Base-by-base conservation (phyloP, 2,113 vertebrate species). In the Ctenomys sociabilis region DNA sequence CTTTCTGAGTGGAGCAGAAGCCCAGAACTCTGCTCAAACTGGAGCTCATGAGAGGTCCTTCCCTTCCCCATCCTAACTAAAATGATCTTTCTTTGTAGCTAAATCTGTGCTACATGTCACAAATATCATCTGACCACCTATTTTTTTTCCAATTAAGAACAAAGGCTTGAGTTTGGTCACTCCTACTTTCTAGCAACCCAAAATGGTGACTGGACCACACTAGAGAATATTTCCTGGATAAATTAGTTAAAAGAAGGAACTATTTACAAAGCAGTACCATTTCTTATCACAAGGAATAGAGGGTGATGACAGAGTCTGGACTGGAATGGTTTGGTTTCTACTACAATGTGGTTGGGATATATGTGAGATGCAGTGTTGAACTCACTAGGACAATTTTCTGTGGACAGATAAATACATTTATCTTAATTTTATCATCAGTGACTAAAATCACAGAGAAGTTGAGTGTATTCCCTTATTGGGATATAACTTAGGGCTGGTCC, bases 231-330 rank as follows among this genome's bases (percentile, higher is more conserved):
- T 80, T 64, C n/a, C 72, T 85, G 12, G 80, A 57, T 78, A 85
- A 61, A 88, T 3, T 19, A 59, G 66, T 43, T 61, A 90, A 78
- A 85, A 61, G 5, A 66, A n/a, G 82, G 30, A 75, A 81, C 35
- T 32, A 3, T 86, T 68, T 54, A 26, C 66, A 68, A 37, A 7
- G 14, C 28, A 92, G 64, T 59, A 11, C 17, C 28, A 16, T 85
- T 89, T 86, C 57, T 59, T 85, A 40, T 73, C 11, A 78, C 78
- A 94, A 89, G 85, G 32, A 93, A 91, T 37, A 43, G 11, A 54
- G 14, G 40, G 28, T 49, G 32, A 72, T 45, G 13, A 88, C 26
- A 49, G 30, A 73, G 57, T n/a, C 52, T 12, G 13, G 10, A 4
- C 35, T 30, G 17, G 73, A 59, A 32, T 37, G 45, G n/a, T 80